Evolutionary conservation across 2,113 vertebrate genomes (phyloP).

Genomic region (Podarcis raffonei): DNA sequence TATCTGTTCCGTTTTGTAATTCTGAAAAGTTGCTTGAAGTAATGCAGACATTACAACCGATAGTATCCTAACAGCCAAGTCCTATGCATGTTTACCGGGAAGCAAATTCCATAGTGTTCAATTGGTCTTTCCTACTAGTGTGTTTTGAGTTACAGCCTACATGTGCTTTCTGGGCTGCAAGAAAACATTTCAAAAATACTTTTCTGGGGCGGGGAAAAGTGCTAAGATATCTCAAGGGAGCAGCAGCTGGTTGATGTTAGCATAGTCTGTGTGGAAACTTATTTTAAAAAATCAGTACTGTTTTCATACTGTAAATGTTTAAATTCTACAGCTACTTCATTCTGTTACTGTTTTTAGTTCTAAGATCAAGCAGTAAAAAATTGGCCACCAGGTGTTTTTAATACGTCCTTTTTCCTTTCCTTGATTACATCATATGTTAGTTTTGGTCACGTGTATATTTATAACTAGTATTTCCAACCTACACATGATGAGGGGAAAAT

Average conservation of each 20-base stretch:
- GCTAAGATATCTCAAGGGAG: neutral
- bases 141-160: neutral
- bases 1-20: neutral
- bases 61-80: too few species aligned
- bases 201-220: neutral
- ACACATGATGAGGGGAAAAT: neutral
- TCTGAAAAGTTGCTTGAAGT: neutral
- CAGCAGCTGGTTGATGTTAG: neutral
- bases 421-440: neutral
- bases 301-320: neutral
- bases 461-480: neutral
- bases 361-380: too few species aligned
- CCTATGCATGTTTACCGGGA: neutral
- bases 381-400: neutral
- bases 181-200: neutral
- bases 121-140: neutral
- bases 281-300: neutral
- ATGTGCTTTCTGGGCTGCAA: neutral
- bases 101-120: neutral
- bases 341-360: neutral
- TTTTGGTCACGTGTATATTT: neutral
- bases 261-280: neutral
- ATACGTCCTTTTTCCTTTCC: neutral
- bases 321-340: neutral
- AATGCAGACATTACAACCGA: neutral